A percentile compares a stretch with the other conserved stretches of the same genome.
Conservation (phyloP, 1,140 invertebrate species). For the Dendroctonus valens region DNA sequence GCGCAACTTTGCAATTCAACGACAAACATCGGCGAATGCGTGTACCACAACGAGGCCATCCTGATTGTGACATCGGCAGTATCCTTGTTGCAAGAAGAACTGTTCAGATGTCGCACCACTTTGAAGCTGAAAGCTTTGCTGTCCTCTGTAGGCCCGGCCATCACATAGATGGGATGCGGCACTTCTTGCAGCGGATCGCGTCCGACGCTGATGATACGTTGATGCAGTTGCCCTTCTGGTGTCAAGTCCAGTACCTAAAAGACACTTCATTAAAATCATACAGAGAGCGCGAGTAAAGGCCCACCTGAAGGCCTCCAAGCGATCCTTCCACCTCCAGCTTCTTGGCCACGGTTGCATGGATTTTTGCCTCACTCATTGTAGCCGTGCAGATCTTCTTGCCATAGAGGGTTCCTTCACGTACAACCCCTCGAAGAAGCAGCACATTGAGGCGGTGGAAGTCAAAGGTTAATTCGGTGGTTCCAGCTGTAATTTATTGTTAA, state of each 20-base stretch:
- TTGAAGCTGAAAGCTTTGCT: constrained; percentile 67
- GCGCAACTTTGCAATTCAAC: constrained; percentile 84
- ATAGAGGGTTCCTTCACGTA: constrained; percentile 66
- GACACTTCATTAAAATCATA: neutral
- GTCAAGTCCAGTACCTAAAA: constrained; percentile 76
- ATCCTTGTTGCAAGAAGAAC: constrained; percentile 42
- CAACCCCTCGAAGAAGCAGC: constrained; percentile 75
- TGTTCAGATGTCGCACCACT: constrained; percentile 56
- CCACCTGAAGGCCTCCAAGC: constrained; percentile 80
- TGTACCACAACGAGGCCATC: constrained; percentile 92
- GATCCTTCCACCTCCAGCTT: constrained; percentile 75
- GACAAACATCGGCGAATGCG: constrained; percentile 83
- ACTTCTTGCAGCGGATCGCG: constrained; percentile 65
- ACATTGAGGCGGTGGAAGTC: constrained; percentile 91
- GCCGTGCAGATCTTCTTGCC: constrained; percentile 92
- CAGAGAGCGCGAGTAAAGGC: neutral
- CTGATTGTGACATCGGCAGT: constrained; percentile 57
- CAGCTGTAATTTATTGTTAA: constrained; percentile 32
- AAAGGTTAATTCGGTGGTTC: constrained; percentile 76
- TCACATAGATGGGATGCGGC: constrained; percentile 55
- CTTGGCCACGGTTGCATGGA: constrained; percentile 80
- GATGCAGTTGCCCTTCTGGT: constrained; percentile 77
- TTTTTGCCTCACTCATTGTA: constrained; percentile 85
- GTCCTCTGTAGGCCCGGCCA: constrained; percentile 49
- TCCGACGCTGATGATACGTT: constrained; percentile 83